Percentiles rank a stretch among this genome's conserved stretches.
Evolutionary conservation across 2,113 vertebrate species (phyloP).

Genomic region (Ceuthmochares aereus): DNA sequence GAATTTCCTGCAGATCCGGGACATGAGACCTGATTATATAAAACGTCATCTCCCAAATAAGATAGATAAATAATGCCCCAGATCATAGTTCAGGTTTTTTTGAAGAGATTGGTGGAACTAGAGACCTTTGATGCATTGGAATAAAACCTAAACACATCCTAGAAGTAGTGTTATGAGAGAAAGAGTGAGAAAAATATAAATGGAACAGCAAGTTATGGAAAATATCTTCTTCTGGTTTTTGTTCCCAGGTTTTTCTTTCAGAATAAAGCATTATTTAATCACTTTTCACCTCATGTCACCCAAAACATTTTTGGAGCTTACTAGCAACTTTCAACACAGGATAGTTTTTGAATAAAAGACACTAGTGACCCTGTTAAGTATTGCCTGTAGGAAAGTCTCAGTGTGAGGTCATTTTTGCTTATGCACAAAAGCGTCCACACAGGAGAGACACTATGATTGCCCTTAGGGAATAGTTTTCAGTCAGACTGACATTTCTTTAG

Average conservation of each 20-base stretch:
- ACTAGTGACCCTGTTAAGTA: not conserved
- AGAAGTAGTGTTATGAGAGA: not conserved
- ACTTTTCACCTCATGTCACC: not conserved
- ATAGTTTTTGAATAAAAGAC: not conserved
- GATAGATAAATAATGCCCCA: not conserved
- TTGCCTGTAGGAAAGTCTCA: not conserved
- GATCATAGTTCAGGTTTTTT: not conserved
- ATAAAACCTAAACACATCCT: not conserved
- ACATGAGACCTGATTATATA: not conserved
- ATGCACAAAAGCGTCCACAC: not conserved
- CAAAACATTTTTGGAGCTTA: not conserved
- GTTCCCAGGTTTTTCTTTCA: not conserved
- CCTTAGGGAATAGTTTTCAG: not conserved
- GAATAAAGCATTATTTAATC: conserved; percentile 1
- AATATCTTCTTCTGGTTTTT: not conserved
- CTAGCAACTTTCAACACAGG: not conserved
- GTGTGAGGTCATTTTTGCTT: not conserved
- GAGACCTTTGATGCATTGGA: not conserved
- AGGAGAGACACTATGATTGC: not conserved
- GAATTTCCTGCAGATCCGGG: not conserved
- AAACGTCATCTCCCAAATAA: not conserved
- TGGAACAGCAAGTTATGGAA: not conserved
- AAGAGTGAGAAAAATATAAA: conserved; percentile 18
- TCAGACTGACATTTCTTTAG: not conserved
- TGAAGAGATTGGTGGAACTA: not conserved